Percentiles rank a stretch among this genome's conserved stretches.
Conservation (phyloP, 2,888 invertebrate species). For the Trichopoda pennipes region DNA sequence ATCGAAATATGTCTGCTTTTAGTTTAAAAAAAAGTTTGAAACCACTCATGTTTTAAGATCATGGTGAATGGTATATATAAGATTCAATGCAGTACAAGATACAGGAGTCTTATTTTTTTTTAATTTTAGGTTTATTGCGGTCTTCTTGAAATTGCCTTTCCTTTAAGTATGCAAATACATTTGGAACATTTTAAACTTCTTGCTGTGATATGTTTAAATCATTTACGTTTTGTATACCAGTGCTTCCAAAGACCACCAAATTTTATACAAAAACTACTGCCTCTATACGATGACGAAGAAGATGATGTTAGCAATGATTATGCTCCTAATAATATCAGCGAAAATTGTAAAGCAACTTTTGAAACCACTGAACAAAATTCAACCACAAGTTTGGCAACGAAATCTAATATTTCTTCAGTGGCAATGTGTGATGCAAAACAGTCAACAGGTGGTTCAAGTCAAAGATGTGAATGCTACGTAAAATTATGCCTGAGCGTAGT, state of each 20-base stretch:
- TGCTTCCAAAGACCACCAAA: conserved; percentile 75
- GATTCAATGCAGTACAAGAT: too few relatives aligned
- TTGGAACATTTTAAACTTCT: conserved; percentile 73
- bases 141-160: conserved; percentile 76
- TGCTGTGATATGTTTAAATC: conserved; percentile 74
- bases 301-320: conserved; percentile 67
- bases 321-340: conserved; percentile 8
- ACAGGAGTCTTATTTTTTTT: background rate
- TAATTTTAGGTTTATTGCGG: conserved; percentile 75
- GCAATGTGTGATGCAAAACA: conserved; percentile 1
- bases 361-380: conserved; percentile 51
- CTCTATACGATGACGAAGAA: conserved; percentile 74
- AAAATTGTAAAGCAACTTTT: conserved; percentile 27
- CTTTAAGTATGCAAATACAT: conserved; percentile 71
- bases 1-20: too few relatives aligned
- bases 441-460: background rate
- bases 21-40: too few relatives aligned
- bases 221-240: conserved; percentile 75
- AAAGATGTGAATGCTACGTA: conserved; percentile 76
- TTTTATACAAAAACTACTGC: conserved; percentile 74
- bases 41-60: too few relatives aligned
- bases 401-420: conserved; percentile 6
- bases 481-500: conserved; percentile 77
- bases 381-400: conserved; percentile 5
- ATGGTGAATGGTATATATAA: too few relatives aligned